A percentile compares a stretch with the other conserved stretches of the same genome.
Conservation (phyloP, 37 sponge, comb jelly and placozoan species). For the Tethya wilhelma region DNA sequence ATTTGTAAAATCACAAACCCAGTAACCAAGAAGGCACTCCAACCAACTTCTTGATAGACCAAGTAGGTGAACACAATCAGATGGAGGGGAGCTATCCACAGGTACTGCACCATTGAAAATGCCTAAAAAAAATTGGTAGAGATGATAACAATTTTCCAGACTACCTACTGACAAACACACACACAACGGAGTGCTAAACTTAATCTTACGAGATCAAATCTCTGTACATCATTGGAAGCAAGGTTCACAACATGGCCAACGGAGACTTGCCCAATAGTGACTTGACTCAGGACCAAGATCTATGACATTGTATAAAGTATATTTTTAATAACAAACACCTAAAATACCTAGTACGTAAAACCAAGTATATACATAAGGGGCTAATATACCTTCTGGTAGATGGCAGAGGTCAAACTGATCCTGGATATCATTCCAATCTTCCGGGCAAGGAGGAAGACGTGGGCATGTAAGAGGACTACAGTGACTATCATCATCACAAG, state of each 20-base stretch:
- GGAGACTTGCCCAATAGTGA: slow-evolving; percentile 45
- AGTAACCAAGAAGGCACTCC: slow-evolving; percentile 31
- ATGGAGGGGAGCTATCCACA: slow-evolving; percentile 54
- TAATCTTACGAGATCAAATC: slow-evolving; percentile 60
- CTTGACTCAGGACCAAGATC: slow-evolving; percentile 59
- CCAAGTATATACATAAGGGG: no score
- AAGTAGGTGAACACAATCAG: slow-evolving; percentile 43
- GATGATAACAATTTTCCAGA: background rate
- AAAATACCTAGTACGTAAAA: background rate
- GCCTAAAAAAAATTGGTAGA: slow-evolving; percentile 20
- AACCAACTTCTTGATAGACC: slow-evolving; percentile 51
- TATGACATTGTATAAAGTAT: no score
- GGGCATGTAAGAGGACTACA: slow-evolving; percentile 31
- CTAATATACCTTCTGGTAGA: slow-evolving; percentile 76
- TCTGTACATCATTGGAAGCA: slow-evolving; percentile 84
- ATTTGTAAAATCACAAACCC: slow-evolving; percentile 20
- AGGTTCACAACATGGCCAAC: slow-evolving; percentile 78
- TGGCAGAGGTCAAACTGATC: slow-evolving; percentile 41
- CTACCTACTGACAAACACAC: background rate
- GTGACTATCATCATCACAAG: slow-evolving; percentile 6
- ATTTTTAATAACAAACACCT: no score
- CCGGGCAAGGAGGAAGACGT: slow-evolving; percentile 28
- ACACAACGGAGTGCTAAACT: background rate
- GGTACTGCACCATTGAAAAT: slow-evolving; percentile 11
- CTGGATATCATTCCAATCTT: slow-evolving; percentile 52